Evolutionary conservation across 2,113 vertebrate genomes (phyloP), one percentile per base, ranked within the genome.

Genomic region (Alethe castanea): DNA sequence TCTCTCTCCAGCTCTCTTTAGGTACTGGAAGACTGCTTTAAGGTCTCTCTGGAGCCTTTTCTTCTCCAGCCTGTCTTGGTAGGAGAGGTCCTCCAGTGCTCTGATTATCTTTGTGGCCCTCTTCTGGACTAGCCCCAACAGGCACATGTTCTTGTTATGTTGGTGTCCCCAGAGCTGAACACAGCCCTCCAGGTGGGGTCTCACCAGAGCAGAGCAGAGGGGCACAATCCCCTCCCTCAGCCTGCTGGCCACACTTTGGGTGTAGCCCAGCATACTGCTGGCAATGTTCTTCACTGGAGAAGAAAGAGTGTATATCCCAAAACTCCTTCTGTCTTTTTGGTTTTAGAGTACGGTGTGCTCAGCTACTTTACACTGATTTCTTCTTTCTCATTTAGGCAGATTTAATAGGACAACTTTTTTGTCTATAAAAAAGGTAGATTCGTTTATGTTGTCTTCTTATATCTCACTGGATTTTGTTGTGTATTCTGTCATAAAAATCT

Each of bases 121-220:
- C 6, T 23, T 67, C 45, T 28, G 15, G 12, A n/a, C 16, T 11
- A 24, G 3, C 16, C 36, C 33, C 53, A 25, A 1, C 16, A 15
- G 28, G 11, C 44, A 14, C 28, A 2, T 12, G 16, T 31, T 16
- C 6, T 24, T 60, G 6, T 35, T 10, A 1, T 6, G 14, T 3
- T 61, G 40, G 9, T 45, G 62, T 31, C 25, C 40, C 40, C n/a
- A 40, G 78, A 42, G 70, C 38, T 61, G 47, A 17, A 2, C 6
- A 2, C 70, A 61, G 62, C 20, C 3, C 17, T 74, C 4, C 70
- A 22, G 33, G n/a, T 67, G n/a, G 28, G 45, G 1, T 53, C 11
- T 47, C 24, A 22, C 5, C 36, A n/a, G 28, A 12, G 54, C 52
- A 47, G 66, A 42, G 50, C 29, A 74, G 53, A 47, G 45, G 25